Evolutionary conservation across 2,888 invertebrate species (phyloP), one percentile per base, ranked within the genome.

Genomic region (Saturnia japonica): DNA sequence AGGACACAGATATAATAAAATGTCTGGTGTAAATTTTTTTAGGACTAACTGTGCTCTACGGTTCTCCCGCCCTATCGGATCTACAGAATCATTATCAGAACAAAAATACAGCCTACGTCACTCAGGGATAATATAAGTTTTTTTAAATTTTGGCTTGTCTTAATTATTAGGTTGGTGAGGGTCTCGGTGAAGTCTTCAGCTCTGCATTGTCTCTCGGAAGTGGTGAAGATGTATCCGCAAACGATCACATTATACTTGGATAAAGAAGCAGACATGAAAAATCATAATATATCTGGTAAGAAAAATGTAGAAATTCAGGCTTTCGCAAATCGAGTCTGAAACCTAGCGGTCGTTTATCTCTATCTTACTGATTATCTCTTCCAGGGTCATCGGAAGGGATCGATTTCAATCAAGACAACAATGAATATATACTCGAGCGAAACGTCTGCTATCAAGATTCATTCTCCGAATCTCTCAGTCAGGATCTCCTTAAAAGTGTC

Each of bases 151-250:
- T 43, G 9, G 43, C 9, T 11, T 47, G 1, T 19, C 70, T 57
- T 57, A 68, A 3, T 47, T 72, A 54, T 1, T 74, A 93, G 93
- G 73, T 92, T 93, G 34, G 96, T 97, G 51, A 95, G 99, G 51
- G 98, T 99, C 45, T 99, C 99, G 72, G 97, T 98, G 0, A 99
- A 99, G 90, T 96, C 97, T 11, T 95, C 99, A 54, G 97, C 98
- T 0, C 85, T 99, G 28, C 95, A 95, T 70, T 98, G 98, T 83
- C 87, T 99, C 34, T 96, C 96, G 0, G 96, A 96, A 77, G 95
- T 97, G 70, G 89, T 98, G 51, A 95, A 95, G 57, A 85, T 98
- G 40, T 96, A 96, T 79, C 98, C 99, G 0, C 94, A 95, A 75
- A 93, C 96, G 7, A 95, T 98, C 72, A 95, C 96, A 0, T 85